Percentiles rank a stretch among this genome's conserved stretches.
Conservation (phyloP, 2,888 invertebrate genomes). For the Pristionchus entomophagus region DNA sequence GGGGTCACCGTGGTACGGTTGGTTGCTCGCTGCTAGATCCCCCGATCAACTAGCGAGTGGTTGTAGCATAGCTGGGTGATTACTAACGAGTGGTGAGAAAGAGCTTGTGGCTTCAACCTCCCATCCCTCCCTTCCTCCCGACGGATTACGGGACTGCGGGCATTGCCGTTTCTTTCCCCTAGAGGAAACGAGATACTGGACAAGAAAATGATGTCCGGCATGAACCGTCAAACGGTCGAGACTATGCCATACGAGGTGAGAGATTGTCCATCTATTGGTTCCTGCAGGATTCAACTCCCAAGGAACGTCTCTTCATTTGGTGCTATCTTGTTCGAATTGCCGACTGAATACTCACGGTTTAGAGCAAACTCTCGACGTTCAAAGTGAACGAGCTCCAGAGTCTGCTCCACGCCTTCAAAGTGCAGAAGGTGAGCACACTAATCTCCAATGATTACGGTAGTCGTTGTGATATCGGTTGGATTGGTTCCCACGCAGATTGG, state of each 20-base stretch:
- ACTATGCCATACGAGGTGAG: not conserved
- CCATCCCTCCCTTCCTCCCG: not conserved
- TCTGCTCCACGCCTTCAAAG: conserved; percentile 34
- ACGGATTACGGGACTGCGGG: conserved; percentile 22
- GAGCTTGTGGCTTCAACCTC: conserved; percentile 17
- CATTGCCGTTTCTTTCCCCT: not conserved
- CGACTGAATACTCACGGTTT: not conserved
- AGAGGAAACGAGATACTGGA: not conserved
- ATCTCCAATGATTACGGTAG: not conserved
- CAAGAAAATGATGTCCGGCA: not conserved
- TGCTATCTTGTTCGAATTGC: too few species aligned
- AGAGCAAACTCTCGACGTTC: conserved; percentile 16
- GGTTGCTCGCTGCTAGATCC: conserved; percentile 34
- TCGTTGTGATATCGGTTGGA: not conserved
- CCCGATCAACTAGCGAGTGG: conserved; percentile 16
- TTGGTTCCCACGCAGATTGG: conserved; percentile 51
- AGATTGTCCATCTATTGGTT: not conserved
- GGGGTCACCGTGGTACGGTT: conserved; percentile 40
- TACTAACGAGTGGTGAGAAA: conserved; percentile 17
- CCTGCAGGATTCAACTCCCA: not conserved
- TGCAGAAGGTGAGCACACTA: conserved; percentile 26
- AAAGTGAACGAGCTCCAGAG: conserved; percentile 48
- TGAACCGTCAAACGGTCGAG: not conserved
- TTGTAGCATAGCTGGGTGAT: conserved; percentile 16
- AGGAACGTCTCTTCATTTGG: not conserved